Evolutionary conservation across 2,113 vertebrate species (phyloP), one percentile per base, ranked within the genome.

Genomic region (Catharus bicknelli): DNA sequence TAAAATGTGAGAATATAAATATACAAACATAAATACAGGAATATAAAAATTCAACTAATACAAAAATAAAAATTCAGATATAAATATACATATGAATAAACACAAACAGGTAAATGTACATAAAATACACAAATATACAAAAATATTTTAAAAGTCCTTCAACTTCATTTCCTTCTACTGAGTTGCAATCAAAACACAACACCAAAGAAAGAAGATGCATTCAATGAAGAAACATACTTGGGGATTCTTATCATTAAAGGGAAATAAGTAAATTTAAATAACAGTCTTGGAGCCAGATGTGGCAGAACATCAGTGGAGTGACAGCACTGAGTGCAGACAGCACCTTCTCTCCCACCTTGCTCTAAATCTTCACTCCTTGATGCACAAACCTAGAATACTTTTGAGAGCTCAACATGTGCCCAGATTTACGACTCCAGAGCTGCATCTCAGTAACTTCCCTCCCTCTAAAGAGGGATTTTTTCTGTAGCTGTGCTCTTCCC

Each of bases 231-330:
- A 64, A 82, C 25, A 62, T 47, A 42, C 36, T 40, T 2, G 0
- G 32, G 15, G 29, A 47, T 79, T 81, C 61, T 78, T 62, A 79
- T 43, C 30, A 30, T 22, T 47, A 84, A 69, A 82, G 42, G 13
- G 32, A 95, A 90, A 86, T 48, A 74, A 89, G 32, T 13, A 61
- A 55, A 94, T 83, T 76, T 61, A 87, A 85, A 69, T 59, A 83
- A 73, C 5, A 66, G 62, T 19, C 51, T 79, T 30, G 0, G 0
- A 38, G 70, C 26, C 62, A 66, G 78, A 61, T 5, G 6, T 26
- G n/a, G 66, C 62, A 53, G 50, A 82, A 42, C 27, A 76, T 76
- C 82, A 61, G 1, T 3, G 23, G 29, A 88, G 25, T 17, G 61
- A 55, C 5, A 61, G 42, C 3, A 62, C 18, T 15, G 61, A 87